Evolutionary conservation across 2,113 vertebrate species (phyloP), one percentile per base, ranked within the genome.

Genomic region (Oreochromis spilurus): DNA sequence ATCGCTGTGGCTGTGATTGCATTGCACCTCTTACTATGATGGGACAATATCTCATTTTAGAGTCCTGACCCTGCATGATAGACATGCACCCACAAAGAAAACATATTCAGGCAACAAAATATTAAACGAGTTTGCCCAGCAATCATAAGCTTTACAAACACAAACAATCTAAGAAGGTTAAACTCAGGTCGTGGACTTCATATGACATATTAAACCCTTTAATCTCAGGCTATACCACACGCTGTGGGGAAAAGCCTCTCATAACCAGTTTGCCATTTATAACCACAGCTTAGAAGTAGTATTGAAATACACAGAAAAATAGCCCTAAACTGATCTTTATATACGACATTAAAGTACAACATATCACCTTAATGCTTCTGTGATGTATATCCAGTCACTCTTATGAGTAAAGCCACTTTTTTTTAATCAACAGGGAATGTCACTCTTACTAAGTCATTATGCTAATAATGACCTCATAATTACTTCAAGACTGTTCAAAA

Each of bases 91-190:
- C 9, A 43, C 14, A n/a, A 83, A 82, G n/a, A 86, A 82, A 87
- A 79, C 40, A 57, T n/a, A 58, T 78, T 36, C 21, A 62, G 26
- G 19, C n/a, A 17, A 24, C 16, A n/a, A 31, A 72, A 67, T 58
- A 82, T 84, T 50, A 34, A 60, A 60, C 40, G 45, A 80, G 4
- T 81, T 92, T 80, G 81, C 83, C 34, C 84, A 19, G 38, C 60
- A 53, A 81, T 81, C 77, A 86, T 83, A 11, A 1, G 14, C 31
- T 86, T 50, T 14, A 36, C 24, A 48, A 85, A 85, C 85, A 88
- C 81, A 89, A 89, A 89, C 78, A 86, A 5, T 43, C 12, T 38
- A 62, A 45, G 43, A 62, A 87, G 89, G 87, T 91, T 75, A 90
- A 81, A 85, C 34, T 67, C 45, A 52, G 82, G 86, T 50, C 79